phyloP scores from a whole-genome alignment of 2,888 invertebrate species.

The Tetropium fuscum region DNA sequence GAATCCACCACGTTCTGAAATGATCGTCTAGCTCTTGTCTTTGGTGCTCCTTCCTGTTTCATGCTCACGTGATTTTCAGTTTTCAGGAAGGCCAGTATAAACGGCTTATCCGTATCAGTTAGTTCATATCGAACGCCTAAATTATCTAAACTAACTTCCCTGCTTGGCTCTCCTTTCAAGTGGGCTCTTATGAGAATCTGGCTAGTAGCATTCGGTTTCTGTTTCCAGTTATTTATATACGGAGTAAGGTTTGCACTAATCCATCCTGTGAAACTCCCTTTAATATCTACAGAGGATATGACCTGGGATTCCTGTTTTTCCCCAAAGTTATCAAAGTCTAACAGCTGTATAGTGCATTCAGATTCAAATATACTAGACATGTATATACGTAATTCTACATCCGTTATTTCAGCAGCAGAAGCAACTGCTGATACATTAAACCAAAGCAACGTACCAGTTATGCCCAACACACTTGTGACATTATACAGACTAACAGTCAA shows the following conservation, averaged over 20 bases:
- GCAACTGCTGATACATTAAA: slow-evolving; percentile 94
- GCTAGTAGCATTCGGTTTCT: slow-evolving; percentile 81
- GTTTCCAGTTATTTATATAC: slow-evolving; percentile 83
- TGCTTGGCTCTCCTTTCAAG: slow-evolving; percentile 77
- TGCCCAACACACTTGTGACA: slow-evolving; percentile 81
- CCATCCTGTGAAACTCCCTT: slow-evolving; percentile 85
- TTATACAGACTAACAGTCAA: slow-evolving; percentile 94
- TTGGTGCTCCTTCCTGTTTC: slow-evolving; percentile 70
- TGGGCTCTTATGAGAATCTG: slow-evolving; percentile 87
- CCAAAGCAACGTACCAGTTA: slow-evolving; percentile 89
- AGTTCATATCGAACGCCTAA: slow-evolving; percentile 84
- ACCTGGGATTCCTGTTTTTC: slow-evolving; percentile 79
- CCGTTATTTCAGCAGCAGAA: slow-evolving; percentile 81
- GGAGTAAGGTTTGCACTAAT: slow-evolving; percentile 86
- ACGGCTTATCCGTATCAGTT: slow-evolving; percentile 87
- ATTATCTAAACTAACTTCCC: slow-evolving; percentile 84
- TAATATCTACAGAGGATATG: slow-evolving; percentile 81
- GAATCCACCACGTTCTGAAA: slow-evolving; percentile 37
- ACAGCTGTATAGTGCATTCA: neutral
- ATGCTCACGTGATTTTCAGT: slow-evolving; percentile 70
- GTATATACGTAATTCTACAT: slow-evolving; percentile 88
- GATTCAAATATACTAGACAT: slow-evolving; percentile 51
- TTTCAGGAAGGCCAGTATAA: slow-evolving; percentile 91
- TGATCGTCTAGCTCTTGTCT: slow-evolving; percentile 69
- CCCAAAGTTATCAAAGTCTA: slow-evolving; percentile 47